These are phyloP conservation scores for Paramormyrops hopkinsi DNA, from an alignment of 2,797 vertebrate genomes.

Conservation along the genomic window DNA sequence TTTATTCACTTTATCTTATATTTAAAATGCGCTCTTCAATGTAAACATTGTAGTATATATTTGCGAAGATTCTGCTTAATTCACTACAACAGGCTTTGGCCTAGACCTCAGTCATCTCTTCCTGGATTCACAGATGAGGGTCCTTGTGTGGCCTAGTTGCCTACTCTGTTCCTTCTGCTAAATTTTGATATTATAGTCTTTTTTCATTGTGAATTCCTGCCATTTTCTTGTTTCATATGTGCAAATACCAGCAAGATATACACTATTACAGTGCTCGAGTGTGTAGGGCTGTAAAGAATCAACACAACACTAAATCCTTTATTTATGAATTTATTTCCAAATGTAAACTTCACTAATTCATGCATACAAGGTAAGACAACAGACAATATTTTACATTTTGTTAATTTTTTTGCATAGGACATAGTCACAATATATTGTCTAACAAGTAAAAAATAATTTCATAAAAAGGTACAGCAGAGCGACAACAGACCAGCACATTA, in stretches of 20 bases:
- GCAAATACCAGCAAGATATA: constrained; percentile 19
- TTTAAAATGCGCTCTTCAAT: background rate
- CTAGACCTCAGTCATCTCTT: background rate
- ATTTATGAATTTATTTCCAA: constrained; percentile 94
- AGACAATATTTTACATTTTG: constrained; percentile 83
- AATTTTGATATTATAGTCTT: background rate
- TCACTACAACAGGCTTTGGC: background rate
- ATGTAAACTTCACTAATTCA: constrained; percentile 97
- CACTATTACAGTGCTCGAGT: background rate
- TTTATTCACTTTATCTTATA: background rate
- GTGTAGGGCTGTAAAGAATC: background rate
- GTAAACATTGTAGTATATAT: background rate
- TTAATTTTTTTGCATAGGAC: constrained; percentile 91
- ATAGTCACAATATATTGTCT: constrained; percentile 97
- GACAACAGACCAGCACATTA: constrained; percentile 78
- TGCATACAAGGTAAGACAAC: constrained; percentile 95
- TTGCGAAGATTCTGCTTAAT: background rate
- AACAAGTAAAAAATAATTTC: constrained; percentile 95
- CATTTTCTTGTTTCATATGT: background rate
- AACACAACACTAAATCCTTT: constrained; percentile 43
- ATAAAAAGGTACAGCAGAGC: constrained; percentile 91
- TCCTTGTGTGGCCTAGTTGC: background rate
- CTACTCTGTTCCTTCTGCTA: background rate
- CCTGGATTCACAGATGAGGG: background rate
- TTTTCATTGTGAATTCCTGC: background rate